These are phyloP conservation scores for Onchidella celtica DNA, from an alignment of 2,888 invertebrate genomes.

Conservation along the genomic window DNA sequence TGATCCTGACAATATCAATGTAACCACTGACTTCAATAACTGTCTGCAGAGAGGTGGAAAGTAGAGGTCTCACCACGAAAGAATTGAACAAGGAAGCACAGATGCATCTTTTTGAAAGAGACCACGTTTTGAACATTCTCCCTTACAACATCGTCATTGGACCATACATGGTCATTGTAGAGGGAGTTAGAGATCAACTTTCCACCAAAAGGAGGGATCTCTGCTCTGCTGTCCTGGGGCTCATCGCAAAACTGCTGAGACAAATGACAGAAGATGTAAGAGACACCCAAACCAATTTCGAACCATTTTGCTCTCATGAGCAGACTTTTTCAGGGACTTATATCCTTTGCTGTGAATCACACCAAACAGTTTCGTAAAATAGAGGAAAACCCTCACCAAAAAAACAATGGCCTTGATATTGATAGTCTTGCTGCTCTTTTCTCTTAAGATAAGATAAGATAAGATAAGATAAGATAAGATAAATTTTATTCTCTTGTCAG, in stretches of 20 bases:
- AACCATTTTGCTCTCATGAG: background rate
- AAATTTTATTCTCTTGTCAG: no score
- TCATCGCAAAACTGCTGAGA: slow-evolving; percentile 87
- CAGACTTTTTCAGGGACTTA: no score
- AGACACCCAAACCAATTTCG: background rate
- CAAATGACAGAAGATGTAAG: slow-evolving; percentile 84
- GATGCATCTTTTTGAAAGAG: slow-evolving; percentile 85
- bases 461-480: no score
- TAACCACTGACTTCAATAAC: no score
- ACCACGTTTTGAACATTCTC: slow-evolving; percentile 85
- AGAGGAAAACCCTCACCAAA: no score
- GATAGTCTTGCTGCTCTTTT: no score
- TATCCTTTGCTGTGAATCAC: no score
- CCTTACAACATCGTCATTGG: slow-evolving; percentile 89
- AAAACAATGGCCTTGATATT: no score
- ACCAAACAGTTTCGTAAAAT: no score
- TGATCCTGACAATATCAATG: no score
- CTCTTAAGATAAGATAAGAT: no score
- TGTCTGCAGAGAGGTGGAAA: slow-evolving; percentile 34
- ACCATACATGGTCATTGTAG: slow-evolving; percentile 87
- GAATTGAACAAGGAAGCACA: slow-evolving; percentile 88
- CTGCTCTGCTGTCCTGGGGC: slow-evolving; percentile 85
- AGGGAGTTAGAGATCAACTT: slow-evolving; percentile 85
- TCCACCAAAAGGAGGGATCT: slow-evolving; percentile 88
- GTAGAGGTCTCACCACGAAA: slow-evolving; percentile 75